A percentile compares a stretch with the other conserved stretches of the same genome.
phyloP scores from a whole-genome alignment of 2,113 vertebrate genomes.

The Thermophis baileyi region DNA sequence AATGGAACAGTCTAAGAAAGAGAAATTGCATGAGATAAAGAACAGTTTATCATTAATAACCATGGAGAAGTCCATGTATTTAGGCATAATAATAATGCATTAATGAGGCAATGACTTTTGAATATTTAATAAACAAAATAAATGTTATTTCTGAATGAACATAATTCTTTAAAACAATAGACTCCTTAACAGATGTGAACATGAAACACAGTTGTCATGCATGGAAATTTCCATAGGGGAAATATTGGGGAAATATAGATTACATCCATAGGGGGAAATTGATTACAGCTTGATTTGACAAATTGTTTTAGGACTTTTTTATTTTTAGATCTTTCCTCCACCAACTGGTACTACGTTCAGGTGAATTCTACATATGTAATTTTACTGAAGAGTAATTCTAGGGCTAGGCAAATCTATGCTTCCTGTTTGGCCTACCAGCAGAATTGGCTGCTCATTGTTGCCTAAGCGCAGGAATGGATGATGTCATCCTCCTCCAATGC shows the following conservation, averaged over 20 bases:
- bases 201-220: not conserved
- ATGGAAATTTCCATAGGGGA: not conserved
- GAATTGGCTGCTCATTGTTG: not conserved
- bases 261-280: not conserved
- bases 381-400: not conserved
- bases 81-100: not conserved
- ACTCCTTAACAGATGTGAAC: not conserved
- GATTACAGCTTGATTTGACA: not conserved
- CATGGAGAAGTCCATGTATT: constrained; percentile 40
- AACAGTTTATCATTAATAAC: constrained; percentile 55
- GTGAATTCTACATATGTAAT: not conserved
- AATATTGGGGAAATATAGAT: not conserved
- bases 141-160: not conserved
- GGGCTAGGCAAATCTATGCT: not conserved
- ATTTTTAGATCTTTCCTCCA: not conserved
- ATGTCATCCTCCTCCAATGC: not conserved
- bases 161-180: not conserved
- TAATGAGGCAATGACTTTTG: not conserved
- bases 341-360: not conserved
- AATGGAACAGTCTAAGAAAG: not conserved
- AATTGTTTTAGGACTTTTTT: not conserved
- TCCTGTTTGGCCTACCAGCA: not conserved
- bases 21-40: constrained; percentile 16
- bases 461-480: not conserved
- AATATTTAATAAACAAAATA: not conserved